Base-by-base conservation (phyloP, 2,888 invertebrate genomes). In the Halictus quadricinctus region DNA sequence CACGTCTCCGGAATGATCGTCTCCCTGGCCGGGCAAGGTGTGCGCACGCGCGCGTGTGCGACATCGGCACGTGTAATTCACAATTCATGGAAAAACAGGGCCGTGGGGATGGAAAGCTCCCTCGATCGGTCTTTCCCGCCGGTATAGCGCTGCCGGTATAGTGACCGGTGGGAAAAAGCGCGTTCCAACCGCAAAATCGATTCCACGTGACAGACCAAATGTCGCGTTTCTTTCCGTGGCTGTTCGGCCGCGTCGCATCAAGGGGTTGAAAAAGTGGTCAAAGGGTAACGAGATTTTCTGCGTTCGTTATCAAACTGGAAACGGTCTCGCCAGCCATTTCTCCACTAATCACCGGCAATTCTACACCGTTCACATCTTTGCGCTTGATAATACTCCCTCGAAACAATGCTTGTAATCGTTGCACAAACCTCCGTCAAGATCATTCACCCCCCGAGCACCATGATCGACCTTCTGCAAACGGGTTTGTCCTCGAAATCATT, bases 71-170 rank as follows among this genome's bases (percentile, higher is more conserved):
- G 88, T 84, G 87, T 84, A 89, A 90, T 88, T 88, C 87, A 89
- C 80, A 87, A 90, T 89, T 89, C 88, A 89, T 88, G 88, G 85
- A 87, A 76, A 69, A 69, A 89, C 85, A 76, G 84, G 77, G 69
- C 75, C 80, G 83, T 64, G 54, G 76, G 36, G 72, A 64, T 64
- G 83, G 64, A 82, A 88, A 87, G 79, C 72, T 64, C 75, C 80
- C 73, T 41, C 29, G 76, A 76, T 73, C 80, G 87, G 48, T 76
- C 76, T 73, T 77, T 66, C 81, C 76, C 78, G 58, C 58, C 60
- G 25, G 66, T 48, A 41, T 76, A n/a, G 82, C 58, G 36, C 8
- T 41, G 69, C 29, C 3, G 69, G 36, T 72, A 79, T 76, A 50
- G 46, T 41, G 73, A 66, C 41, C 36, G 36, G 36, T 0, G 64